Percentiles rank a stretch among this genome's conserved stretches.
Evolutionary conservation across 2,797 vertebrate species (phyloP).

Genomic region (Notoglanidium macrostoma): DNA sequence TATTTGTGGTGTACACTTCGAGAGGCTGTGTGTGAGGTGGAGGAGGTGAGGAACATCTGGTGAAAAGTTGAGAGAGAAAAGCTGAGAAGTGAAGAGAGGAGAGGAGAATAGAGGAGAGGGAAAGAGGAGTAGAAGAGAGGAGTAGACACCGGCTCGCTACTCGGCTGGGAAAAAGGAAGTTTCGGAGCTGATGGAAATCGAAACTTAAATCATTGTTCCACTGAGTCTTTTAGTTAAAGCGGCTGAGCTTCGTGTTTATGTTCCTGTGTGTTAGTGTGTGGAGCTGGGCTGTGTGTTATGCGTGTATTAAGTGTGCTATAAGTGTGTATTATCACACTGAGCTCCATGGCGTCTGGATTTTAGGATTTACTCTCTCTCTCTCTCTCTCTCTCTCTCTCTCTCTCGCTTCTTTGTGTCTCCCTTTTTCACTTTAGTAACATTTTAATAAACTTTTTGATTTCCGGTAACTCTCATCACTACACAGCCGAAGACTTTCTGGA

Average conservation of each 20-base stretch:
- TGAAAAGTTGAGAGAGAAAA: slow-evolving; percentile 35
- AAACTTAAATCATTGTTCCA: slow-evolving; percentile 1
- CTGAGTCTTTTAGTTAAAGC: background rate
- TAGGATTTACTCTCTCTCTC: background rate
- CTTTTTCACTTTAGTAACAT: background rate
- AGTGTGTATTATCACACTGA: background rate
- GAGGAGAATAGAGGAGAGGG: background rate
- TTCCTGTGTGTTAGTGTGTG: background rate
- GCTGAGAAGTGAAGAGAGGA: slow-evolving; percentile 30
- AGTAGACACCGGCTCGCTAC: slow-evolving; percentile 43
- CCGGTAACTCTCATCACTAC: background rate
- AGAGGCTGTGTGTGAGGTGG: background rate
- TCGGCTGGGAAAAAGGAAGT: slow-evolving; percentile 50
- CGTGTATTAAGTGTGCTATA: background rate
- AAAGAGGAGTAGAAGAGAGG: background rate
- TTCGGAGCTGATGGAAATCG: slow-evolving; percentile 49
- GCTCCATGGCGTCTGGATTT: background rate
- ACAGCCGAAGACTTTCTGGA: background rate
- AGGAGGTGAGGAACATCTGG: slow-evolving; percentile 12
- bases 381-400: background rate
- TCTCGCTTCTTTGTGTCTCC: background rate
- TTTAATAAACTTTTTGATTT: background rate
- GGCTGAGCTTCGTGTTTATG: background rate
- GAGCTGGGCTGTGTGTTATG: background rate
- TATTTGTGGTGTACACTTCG: background rate